phyloP scores from a whole-genome alignment of 2,113 vertebrate species.

The Carassius carassius region DNA sequence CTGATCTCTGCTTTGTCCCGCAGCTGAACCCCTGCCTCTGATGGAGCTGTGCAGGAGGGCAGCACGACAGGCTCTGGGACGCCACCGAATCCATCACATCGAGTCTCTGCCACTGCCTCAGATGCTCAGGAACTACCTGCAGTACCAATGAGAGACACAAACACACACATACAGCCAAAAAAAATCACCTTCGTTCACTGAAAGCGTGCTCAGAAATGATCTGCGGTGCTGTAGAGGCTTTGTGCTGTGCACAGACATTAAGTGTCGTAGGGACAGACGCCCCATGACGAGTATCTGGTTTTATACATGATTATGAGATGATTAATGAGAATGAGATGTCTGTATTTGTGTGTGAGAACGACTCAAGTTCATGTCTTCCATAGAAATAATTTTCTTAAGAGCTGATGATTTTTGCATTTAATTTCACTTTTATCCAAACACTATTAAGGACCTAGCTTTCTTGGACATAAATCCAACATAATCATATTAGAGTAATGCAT shows the following conservation, averaged over 20 bases:
- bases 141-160: conserved; percentile 85
- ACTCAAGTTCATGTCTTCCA: conserved; percentile 40
- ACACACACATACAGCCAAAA: not conserved
- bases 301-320: not conserved
- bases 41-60: conserved; percentile 95
- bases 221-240: not conserved
- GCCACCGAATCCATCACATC: conserved; percentile 91
- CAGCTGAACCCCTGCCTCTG: conserved; percentile 94
- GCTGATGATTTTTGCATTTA: conserved; percentile 6
- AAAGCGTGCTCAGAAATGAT: not conserved
- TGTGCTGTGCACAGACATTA: conserved; percentile 32
- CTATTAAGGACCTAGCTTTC: not conserved
- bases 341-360: not conserved
- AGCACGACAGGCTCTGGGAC: conserved; percentile 88
- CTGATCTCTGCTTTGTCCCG: conserved; percentile 13
- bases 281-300: not conserved
- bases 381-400: not conserved
- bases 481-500: not conserved
- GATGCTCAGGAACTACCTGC: conserved; percentile 96
- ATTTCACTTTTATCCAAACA: conserved; percentile 12
- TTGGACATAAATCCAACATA: not conserved
- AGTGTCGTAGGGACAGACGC: not conserved
- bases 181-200: not conserved
- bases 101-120: conserved; percentile 90
- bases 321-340: not conserved